A percentile compares a stretch with the other conserved stretches of the same genome.
phyloP scores from a whole-genome alignment of 2,113 vertebrate genomes.

The Felis catus region DNA sequence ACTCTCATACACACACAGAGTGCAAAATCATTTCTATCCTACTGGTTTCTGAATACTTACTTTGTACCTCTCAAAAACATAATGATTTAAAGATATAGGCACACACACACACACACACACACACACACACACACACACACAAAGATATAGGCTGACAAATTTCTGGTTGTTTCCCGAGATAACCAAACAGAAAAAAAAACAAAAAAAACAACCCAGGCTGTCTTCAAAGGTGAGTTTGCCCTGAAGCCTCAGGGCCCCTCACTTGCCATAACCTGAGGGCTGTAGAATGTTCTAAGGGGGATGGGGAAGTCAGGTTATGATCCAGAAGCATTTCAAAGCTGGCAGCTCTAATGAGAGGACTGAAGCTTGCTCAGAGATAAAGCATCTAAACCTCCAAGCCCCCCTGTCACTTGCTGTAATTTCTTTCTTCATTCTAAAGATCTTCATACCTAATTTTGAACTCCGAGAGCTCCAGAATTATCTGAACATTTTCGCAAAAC shows the following conservation, averaged over 20 bases:
- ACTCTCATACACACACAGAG: constrained; percentile 35
- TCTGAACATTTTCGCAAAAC: background rate
- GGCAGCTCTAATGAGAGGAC: background rate
- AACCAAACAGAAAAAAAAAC: background rate
- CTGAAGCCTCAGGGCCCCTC: background rate
- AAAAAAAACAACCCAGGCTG: background rate
- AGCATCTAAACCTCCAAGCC: background rate
- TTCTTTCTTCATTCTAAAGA: constrained; percentile 6
- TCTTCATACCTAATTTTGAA: background rate
- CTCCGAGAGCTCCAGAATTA: background rate
- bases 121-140: too few species aligned
- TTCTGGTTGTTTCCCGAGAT: constrained; percentile 7
- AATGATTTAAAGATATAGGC: background rate
- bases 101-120: too few species aligned
- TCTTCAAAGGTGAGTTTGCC: background rate
- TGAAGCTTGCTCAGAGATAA: background rate
- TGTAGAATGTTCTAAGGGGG: background rate
- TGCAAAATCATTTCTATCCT: constrained; percentile 78
- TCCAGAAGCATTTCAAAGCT: background rate
- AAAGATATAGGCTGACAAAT: background rate
- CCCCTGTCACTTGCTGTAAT: background rate
- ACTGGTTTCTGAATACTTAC: constrained; percentile 58
- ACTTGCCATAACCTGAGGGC: background rate
- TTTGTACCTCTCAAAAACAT: constrained; percentile 47
- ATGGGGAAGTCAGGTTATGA: background rate